Evolutionary conservation across 1,140 invertebrate species (phyloP).

Genomic region (Caenorhabditis briggsae): DNA sequence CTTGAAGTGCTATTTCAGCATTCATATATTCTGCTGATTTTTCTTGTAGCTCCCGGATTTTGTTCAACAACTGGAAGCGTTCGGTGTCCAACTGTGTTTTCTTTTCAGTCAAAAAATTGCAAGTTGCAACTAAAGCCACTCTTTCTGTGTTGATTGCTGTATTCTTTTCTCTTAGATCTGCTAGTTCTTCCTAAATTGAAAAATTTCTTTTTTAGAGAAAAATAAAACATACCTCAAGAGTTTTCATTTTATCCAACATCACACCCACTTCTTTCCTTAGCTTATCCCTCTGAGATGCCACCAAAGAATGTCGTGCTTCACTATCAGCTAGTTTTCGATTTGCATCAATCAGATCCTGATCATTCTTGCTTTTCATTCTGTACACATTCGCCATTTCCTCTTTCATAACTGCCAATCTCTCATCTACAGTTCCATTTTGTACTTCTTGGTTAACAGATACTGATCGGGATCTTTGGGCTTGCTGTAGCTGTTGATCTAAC

Average conservation of each 20-base stretch:
- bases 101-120: slow-evolving; percentile 14
- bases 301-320: slow-evolving; percentile 5
- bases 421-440: not conserved
- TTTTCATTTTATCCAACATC: not conserved
- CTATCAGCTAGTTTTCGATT: slow-evolving; percentile 15
- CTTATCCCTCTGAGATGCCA: not conserved
- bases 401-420: slow-evolving; percentile 26
- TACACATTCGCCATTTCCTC: slow-evolving; percentile 47
- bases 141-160: not conserved
- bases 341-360: slow-evolving; percentile 21
- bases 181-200: not conserved
- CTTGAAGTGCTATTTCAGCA: slow-evolving; percentile 34
- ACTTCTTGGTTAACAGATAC: not conserved
- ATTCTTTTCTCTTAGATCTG: not conserved
- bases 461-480: not conserved
- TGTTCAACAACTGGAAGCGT: slow-evolving; percentile 51
- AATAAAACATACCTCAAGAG: not conserved
- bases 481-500: slow-evolving; percentile 23
- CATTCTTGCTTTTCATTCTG: slow-evolving; percentile 41
- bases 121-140: slow-evolving; percentile 6
- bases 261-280: slow-evolving; percentile 2
- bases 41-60: slow-evolving; percentile 57
- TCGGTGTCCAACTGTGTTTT: slow-evolving; percentile 46
- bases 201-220: no score
- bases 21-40: slow-evolving; percentile 56